Evolutionary conservation across 2,797 vertebrate species (phyloP), one percentile per base, ranked within the genome.

Genomic region (Harpagifer antarcticus): DNA sequence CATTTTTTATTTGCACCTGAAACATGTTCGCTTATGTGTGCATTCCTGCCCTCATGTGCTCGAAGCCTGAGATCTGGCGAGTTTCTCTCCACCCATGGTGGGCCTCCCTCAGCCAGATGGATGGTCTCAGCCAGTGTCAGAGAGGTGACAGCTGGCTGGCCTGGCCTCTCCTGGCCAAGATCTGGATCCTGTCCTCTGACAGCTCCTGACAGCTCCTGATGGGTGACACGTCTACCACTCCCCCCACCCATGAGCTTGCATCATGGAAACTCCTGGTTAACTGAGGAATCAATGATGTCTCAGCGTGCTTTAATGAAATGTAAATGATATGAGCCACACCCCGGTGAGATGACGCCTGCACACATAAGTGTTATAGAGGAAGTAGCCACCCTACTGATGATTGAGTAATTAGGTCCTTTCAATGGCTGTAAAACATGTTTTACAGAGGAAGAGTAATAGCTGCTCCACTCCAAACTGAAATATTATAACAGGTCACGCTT

Each of bases 111-210:
- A 82, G 80, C 89, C 94, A 94, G 92, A 94, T 93, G 93, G 93
- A 93, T 89, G 90, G 89, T 90, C 92, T 95, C 89, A 90, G 87
- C 90, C 88, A 83, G 90, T 91, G 90, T 93, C 92, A 87, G 86
- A 72, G 89, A 91, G 91, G 91, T 95, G 93, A 92, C 94, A 93
- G 93, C 93, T 93, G 92, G 87, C 87, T 84, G 88, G 89, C 91
- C 88, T 70, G 88, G 91, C 87, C 89, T 91, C 84, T 91, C 74
- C 88, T 83, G 86, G 90, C 82, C 81, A 43, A 69, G 78, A 72
- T 94, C 92, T 94, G 93, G 92, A 90, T 93, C 83, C 84, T 85
- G 88, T 93, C 89, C 86, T 87, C 86, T 90, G 92, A 93, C 93
- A 88, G 89, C 89, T 84, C 81, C 87, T 92, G 91, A 92, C 91